Percentiles rank a stretch among this genome's conserved stretches.
Evolutionary conservation across 1,140 invertebrate genomes (phyloP).

Genomic region (Drosophila eugracilis): DNA sequence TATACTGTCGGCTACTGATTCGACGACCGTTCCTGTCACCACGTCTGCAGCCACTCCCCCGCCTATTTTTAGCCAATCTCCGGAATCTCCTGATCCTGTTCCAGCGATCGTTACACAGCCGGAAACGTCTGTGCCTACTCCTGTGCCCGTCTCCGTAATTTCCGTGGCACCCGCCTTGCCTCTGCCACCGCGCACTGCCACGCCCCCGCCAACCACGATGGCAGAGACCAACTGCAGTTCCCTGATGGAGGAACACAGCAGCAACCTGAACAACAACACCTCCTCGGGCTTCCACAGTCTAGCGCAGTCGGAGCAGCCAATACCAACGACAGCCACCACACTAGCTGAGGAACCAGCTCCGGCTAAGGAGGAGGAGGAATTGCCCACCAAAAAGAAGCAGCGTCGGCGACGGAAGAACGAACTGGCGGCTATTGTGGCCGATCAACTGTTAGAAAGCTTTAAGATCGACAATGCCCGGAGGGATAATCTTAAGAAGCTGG

Average conservation of each 20-base stretch:
- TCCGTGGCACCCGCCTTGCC: slow-evolving; percentile 55
- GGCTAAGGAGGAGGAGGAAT: not conserved
- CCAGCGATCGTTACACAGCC: not conserved
- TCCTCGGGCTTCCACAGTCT: slow-evolving; percentile 78
- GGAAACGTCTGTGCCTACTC: not conserved
- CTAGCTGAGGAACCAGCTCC: slow-evolving; percentile 1
- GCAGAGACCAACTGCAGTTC: slow-evolving; percentile 52
- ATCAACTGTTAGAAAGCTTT: slow-evolving; percentile 83
- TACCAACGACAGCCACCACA: not conserved
- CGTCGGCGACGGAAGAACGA: slow-evolving; percentile 79
- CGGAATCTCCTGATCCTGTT: not conserved
- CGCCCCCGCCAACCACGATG: slow-evolving; percentile 40
- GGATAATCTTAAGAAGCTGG: slow-evolving; percentile 81
- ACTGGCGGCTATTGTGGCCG: slow-evolving; percentile 82
- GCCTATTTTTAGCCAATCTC: too few relatives aligned
- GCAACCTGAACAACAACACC: slow-evolving; percentile 79
- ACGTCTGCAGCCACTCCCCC: not conserved
- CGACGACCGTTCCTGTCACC: not conserved
- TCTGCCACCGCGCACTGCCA: slow-evolving; percentile 19
- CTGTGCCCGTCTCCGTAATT: slow-evolving; percentile 61
- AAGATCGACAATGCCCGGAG: slow-evolving; percentile 82
- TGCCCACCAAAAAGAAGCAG: slow-evolving; percentile 69
- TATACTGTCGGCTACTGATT: too few relatives aligned
- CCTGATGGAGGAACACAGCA: slow-evolving; percentile 64
- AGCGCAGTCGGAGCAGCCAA: slow-evolving; percentile 58